phyloP scores from a whole-genome alignment of 2,888 invertebrate species.

The Pediacus dermestoides region DNA sequence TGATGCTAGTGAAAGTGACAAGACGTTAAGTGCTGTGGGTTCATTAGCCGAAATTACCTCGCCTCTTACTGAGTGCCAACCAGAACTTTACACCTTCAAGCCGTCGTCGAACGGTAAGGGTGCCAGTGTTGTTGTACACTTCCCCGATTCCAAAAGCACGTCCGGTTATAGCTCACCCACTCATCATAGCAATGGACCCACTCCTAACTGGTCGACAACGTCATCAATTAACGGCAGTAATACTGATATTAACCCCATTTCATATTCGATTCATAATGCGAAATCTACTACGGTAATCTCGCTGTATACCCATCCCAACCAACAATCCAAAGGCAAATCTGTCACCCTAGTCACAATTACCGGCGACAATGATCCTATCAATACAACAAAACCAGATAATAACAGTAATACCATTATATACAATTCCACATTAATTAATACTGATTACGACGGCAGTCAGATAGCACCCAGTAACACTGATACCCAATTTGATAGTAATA shows the following conservation, averaged over 20 bases:
- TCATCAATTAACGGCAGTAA: constrained; percentile 48
- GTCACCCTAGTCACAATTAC: constrained; percentile 49
- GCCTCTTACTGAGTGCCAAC: constrained; percentile 42
- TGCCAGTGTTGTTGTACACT: constrained; percentile 44
- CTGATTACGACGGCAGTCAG: constrained; percentile 3
- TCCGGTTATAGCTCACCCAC: constrained; percentile 54
- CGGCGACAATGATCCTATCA: constrained; percentile 35
- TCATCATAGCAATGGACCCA: constrained; percentile 39
- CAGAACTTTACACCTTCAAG: constrained; percentile 40
- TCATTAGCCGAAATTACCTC: constrained; percentile 46
- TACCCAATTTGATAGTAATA: neutral
- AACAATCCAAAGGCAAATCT: constrained; percentile 42
- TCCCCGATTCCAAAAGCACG: constrained; percentile 51
- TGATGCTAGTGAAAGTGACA: constrained; percentile 46
- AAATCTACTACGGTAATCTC: constrained; percentile 50
- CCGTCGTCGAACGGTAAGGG: constrained; percentile 43
- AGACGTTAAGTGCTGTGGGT: constrained; percentile 49
- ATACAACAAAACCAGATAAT: constrained; percentile 15
- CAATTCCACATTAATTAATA: constrained; percentile 21
- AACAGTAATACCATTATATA: constrained; percentile 16
- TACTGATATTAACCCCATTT: constrained; percentile 40
- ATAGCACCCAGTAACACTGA: neutral
- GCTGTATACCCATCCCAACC: constrained; percentile 40
- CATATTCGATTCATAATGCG: constrained; percentile 49
- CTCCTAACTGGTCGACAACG: constrained; percentile 48